Evolutionary conservation across 2,113 vertebrate species (phyloP), one percentile per base, ranked within the genome.

Genomic region (Clarias macrocephalus): DNA sequence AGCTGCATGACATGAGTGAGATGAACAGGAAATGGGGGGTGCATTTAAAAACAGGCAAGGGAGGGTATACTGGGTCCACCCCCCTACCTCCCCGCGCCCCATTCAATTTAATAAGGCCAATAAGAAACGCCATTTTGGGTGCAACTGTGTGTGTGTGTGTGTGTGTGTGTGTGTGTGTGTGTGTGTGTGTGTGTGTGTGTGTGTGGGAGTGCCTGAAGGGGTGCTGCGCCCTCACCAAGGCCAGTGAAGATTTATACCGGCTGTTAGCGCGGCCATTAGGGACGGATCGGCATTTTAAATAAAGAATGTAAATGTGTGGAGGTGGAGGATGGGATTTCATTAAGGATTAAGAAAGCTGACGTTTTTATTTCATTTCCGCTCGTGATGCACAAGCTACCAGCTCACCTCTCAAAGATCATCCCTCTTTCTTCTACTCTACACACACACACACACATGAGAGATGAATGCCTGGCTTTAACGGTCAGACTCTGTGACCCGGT

Each of bases 211-310:
- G 89, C 91, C 87, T 89, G 87, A 92, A 91, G 88, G 88, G 89
- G 85, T 88, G 48, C 84, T 86, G 85, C 87, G 88, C 85, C 87
- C 86, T 84, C 37, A 83, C 18, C 42, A 85, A 91, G 92, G 89
- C 91, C 91, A 81, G 73, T 52, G 33, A 90, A 92, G 94, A 95
- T 95, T 94, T 94, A 95, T 94, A 91, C 89, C 85, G 83, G 91
- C 90, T 86, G 92, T 92, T 93, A 92, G 93, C 70, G 91, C 88
- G 82, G 68, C 91, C 93, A 92, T 94, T 94, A 93, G 88, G 88
- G 91, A 86, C 86, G 81, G 88, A 83, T 89, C 93, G 92, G 91
- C 92, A 94, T 93, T 93, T 94, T 87, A 90, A 87, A 57, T 73
- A 83, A 85, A 84, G 90, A 87, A 57, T 73, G 80, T 82, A 84